Evolutionary conservation across 1,140 invertebrate species (phyloP).

Genomic region (Heliconius eleuchia): DNA sequence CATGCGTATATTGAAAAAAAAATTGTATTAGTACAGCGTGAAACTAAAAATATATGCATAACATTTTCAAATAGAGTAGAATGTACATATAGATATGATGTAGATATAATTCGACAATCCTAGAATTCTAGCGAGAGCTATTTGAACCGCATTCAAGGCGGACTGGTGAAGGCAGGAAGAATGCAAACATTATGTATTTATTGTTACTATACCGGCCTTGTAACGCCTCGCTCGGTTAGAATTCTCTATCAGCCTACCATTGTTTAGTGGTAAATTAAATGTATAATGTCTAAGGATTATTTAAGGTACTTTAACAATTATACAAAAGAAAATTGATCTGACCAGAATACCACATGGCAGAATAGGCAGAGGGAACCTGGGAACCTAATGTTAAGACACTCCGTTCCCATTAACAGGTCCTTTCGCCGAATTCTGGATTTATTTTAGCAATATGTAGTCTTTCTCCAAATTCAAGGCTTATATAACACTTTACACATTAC

Average conservation of each 20-base stretch:
- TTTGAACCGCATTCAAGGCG: conserved; percentile 58
- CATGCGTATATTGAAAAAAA: no score
- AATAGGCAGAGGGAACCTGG: no score
- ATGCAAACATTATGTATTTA: conserved; percentile 50
- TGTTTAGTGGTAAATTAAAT: conserved; percentile 22
- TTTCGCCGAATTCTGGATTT: background rate
- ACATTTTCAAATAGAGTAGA: no score
- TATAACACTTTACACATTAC: background rate
- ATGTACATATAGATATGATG: background rate
- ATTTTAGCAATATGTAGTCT: background rate
- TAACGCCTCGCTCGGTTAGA: conserved; percentile 26
- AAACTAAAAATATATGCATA: background rate
- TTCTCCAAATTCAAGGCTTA: background rate
- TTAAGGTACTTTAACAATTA: no score
- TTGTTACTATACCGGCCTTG: conserved; percentile 38
- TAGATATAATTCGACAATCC: conserved; percentile 46
- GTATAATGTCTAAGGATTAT: background rate
- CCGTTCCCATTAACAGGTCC: no score
- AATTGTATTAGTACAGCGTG: no score
- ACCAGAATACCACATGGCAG: no score
- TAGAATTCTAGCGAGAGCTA: conserved; percentile 42
- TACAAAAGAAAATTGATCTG: no score
- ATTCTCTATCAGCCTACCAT: conserved; percentile 16
- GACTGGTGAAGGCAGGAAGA: conserved; percentile 62
- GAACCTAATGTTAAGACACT: no score